These are phyloP conservation scores for Lepidonotus clava DNA, from an alignment of 2,888 invertebrate species.

Conservation along the genomic window DNA sequence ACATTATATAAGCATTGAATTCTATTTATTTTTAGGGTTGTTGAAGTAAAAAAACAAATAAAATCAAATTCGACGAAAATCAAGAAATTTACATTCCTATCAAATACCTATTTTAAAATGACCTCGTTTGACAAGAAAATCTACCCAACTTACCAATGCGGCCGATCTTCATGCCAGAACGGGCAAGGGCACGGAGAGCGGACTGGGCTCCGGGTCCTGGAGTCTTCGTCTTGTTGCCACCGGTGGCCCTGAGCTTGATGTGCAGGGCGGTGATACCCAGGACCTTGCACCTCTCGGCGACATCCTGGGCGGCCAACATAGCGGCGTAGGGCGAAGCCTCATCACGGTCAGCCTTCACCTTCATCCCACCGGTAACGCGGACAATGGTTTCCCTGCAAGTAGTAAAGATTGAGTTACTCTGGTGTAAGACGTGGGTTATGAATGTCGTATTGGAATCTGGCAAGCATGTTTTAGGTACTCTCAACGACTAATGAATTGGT, in stretches of 20 bases:
- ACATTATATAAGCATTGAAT: no score
- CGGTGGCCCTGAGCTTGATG: slow-evolving; percentile 98
- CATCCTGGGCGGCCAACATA: slow-evolving; percentile 99
- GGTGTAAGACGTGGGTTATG: not conserved
- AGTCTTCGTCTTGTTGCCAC: slow-evolving; percentile 97
- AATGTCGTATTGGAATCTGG: no score
- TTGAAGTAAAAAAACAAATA: no score
- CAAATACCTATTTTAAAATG: not conserved
- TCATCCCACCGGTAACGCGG: slow-evolving; percentile 95
- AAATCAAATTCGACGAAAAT: not conserved
- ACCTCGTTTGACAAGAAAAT: not conserved
- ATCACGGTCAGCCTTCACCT: slow-evolving; percentile 99
- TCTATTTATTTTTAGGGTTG: no score
- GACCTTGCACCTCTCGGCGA: slow-evolving; percentile 98
- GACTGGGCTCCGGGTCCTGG: slow-evolving; percentile 98
- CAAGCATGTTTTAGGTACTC: no score
- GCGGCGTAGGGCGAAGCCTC: slow-evolving; percentile 99
- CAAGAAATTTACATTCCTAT: not conserved
- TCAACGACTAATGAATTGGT: no score
- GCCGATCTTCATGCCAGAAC: slow-evolving; percentile 99
- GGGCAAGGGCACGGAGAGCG: slow-evolving; percentile 97
- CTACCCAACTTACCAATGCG: slow-evolving; percentile 86
- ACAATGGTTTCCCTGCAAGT: slow-evolving; percentile 83
- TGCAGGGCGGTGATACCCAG: slow-evolving; percentile 98
- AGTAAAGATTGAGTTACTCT: not conserved